These are phyloP conservation scores for Clistopyga incitator DNA, from an alignment of 2,888 invertebrate species.

Conservation along the genomic window DNA sequence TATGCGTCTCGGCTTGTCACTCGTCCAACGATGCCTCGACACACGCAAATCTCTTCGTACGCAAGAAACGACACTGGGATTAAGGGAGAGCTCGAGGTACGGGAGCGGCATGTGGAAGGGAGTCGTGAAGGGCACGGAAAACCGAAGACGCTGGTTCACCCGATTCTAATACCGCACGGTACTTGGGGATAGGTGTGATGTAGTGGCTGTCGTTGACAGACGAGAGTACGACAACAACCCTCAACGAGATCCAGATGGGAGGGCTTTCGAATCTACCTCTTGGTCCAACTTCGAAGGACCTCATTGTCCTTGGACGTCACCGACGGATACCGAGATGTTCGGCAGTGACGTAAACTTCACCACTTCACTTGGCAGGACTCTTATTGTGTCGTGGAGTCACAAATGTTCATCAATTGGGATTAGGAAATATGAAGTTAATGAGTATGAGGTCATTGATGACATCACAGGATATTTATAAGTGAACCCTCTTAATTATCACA, in stretches of 20 bases:
- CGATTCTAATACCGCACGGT: slow-evolving; percentile 59
- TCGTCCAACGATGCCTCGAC: slow-evolving; percentile 43
- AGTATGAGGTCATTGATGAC: not conserved
- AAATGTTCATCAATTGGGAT: slow-evolving; percentile 1
- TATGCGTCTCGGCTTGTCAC: slow-evolving; percentile 44
- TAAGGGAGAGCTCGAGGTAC: slow-evolving; percentile 39
- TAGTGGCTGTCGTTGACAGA: slow-evolving; percentile 78
- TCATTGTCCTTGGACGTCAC: slow-evolving; percentile 65
- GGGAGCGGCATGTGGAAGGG: slow-evolving; percentile 30
- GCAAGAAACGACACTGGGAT: slow-evolving; percentile 51
- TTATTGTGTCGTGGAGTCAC: slow-evolving; percentile 39
- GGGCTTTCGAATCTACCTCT: slow-evolving; percentile 61
- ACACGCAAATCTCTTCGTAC: slow-evolving; percentile 15
- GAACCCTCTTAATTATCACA: not conserved
- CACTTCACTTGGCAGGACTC: slow-evolving; percentile 23
- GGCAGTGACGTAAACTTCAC: slow-evolving; percentile 50
- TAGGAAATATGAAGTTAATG: not conserved
- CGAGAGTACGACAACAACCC: slow-evolving; percentile 71
- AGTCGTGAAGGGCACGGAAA: slow-evolving; percentile 46
- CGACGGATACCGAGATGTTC: slow-evolving; percentile 51
- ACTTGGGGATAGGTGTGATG: slow-evolving; percentile 61
- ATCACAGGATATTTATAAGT: not conserved
- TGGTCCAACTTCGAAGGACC: slow-evolving; percentile 67
- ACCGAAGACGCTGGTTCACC: slow-evolving; percentile 61
- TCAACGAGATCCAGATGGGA: slow-evolving; percentile 67